These are phyloP conservation scores for Thecocarcelia acutangulata DNA, from an alignment of 2,888 invertebrate genomes.

Conservation along the genomic window DNA sequence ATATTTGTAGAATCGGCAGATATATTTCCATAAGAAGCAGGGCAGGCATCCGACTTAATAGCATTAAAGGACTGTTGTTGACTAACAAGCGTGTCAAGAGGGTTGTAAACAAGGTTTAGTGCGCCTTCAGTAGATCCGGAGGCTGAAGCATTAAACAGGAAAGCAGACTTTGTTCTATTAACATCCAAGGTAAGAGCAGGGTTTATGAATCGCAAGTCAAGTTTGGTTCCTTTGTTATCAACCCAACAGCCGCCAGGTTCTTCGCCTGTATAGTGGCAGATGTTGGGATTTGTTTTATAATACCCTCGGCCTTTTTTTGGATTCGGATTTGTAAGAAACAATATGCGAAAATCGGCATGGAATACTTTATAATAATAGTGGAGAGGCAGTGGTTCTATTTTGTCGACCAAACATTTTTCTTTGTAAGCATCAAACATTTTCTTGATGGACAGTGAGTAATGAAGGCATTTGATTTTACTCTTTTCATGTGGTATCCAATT, in stretches of 20 bases:
- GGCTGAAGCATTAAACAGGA: constrained; percentile 15
- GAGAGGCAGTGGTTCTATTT: constrained; percentile 47
- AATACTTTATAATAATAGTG: constrained; percentile 63
- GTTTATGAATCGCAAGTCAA: constrained; percentile 11
- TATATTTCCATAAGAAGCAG: constrained; percentile 22
- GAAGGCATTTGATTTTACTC: constrained; percentile 66
- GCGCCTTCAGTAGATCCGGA: constrained; percentile 19
- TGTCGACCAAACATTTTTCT: constrained; percentile 52
- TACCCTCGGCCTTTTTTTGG: constrained; percentile 36
- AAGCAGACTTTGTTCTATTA: background rate
- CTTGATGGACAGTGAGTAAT: constrained; percentile 67
- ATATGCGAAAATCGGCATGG: constrained; percentile 66
- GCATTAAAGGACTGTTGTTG: background rate
- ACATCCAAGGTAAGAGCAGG: background rate
- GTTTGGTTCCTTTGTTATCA: constrained; percentile 25
- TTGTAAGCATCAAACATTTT: constrained; percentile 66
- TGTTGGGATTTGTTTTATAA: constrained; percentile 60
- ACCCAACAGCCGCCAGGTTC: constrained; percentile 69
- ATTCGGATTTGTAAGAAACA: constrained; percentile 54
- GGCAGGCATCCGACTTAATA: constrained; percentile 6
- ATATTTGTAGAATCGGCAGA: constrained; percentile 13
- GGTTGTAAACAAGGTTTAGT: constrained; percentile 23
- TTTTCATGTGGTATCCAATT: constrained; percentile 69
- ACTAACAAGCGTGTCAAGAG: constrained; percentile 12
- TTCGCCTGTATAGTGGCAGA: constrained; percentile 69